Evolutionary conservation across 1,140 invertebrate genomes (phyloP).

Genomic region (Parasteatoda tepidariorum): DNA sequence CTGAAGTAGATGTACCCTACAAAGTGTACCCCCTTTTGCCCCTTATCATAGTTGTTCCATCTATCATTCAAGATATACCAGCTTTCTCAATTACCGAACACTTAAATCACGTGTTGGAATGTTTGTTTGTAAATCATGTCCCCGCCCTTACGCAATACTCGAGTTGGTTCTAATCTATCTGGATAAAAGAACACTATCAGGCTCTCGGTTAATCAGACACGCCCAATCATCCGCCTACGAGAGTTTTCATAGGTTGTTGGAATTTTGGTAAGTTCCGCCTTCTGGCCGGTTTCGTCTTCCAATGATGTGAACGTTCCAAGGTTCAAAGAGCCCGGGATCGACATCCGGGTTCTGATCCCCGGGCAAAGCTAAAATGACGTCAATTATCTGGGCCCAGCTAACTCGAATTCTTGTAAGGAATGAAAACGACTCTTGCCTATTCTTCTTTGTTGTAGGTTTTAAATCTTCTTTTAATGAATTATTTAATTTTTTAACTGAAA

Average conservation of each 20-base stretch:
- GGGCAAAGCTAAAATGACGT: constrained; percentile 46
- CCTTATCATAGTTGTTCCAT: constrained; percentile 1
- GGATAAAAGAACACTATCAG: background rate
- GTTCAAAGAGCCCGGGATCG: constrained; percentile 26
- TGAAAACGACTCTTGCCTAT: too few relatives aligned
- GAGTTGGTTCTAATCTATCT: background rate
- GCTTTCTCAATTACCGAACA: constrained; percentile 23
- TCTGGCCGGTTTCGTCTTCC: background rate
- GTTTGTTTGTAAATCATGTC: background rate
- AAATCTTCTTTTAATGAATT: too few relatives aligned
- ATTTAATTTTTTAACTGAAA: too few relatives aligned
- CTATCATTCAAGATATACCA: constrained; percentile 20
- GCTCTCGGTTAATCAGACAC: background rate
- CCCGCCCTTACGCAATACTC: constrained; percentile 37
- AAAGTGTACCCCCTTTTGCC: background rate
- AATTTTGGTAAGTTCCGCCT: background rate
- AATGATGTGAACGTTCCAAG: background rate
- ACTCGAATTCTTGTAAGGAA: background rate
- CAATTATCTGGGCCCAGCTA: constrained; percentile 37
- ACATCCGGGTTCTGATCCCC: constrained; percentile 56
- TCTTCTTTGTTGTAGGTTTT: background rate
- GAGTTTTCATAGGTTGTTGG: background rate
- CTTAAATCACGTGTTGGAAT: background rate
- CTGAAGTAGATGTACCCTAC: constrained; percentile 5
- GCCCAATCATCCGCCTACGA: constrained; percentile 10